phyloP scores from a whole-genome alignment of 2,888 invertebrate genomes.

The Clepsis dumicolana region DNA sequence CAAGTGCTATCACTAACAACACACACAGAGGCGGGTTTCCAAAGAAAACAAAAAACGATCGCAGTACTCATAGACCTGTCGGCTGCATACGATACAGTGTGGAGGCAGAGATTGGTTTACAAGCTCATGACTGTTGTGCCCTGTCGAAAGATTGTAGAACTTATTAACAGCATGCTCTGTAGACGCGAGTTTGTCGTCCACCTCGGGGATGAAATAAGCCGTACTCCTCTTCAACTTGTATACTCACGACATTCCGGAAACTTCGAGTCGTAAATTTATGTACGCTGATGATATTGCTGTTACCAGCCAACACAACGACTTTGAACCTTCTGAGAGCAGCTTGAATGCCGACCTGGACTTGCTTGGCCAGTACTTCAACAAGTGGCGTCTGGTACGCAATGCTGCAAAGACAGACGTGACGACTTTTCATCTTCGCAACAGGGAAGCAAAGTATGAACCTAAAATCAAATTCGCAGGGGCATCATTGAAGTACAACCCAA shows the following conservation, averaged over 20 bases:
- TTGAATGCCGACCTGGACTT: background rate
- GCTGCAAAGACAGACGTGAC: background rate
- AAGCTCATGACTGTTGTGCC: background rate
- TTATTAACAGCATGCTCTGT: too few relatives aligned
- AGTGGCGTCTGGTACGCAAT: conserved; percentile 6
- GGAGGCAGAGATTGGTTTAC: background rate
- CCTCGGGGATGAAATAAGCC: too few relatives aligned
- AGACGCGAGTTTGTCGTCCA: too few relatives aligned
- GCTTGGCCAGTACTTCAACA: background rate
- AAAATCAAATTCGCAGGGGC: background rate
- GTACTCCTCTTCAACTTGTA: too few relatives aligned
- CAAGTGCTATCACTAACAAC: background rate
- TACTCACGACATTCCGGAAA: too few relatives aligned
- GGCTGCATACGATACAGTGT: conserved; percentile 7
- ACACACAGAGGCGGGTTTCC: background rate
- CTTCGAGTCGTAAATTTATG: conserved; percentile 10
- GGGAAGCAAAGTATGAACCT: background rate
- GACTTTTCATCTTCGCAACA: background rate
- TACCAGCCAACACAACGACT: background rate
- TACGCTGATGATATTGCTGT: conserved; percentile 2
- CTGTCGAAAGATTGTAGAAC: too few relatives aligned
- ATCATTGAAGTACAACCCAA: background rate
- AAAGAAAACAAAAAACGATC: background rate
- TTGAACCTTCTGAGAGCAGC: background rate
- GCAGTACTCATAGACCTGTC: conserved; percentile 11